These are phyloP conservation scores for Atlantisia rogersi DNA, from an alignment of 2,113 vertebrate genomes.

Conservation along the genomic window DNA sequence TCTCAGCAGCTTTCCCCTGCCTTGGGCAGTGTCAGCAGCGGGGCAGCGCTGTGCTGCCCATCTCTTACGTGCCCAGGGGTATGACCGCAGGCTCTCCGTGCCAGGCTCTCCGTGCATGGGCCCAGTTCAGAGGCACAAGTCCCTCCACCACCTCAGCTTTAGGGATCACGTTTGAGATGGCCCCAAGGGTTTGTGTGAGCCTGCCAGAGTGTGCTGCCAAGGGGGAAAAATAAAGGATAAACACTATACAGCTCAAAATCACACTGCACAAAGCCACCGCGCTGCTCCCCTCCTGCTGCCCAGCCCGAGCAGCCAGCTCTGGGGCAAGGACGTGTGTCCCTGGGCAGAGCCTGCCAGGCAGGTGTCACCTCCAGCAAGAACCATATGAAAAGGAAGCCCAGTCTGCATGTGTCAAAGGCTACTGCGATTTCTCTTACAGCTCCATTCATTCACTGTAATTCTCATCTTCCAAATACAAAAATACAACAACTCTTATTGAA, in stretches of 20 bases:
- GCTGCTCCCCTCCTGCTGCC: background rate
- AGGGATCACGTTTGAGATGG: background rate
- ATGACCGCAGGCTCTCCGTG: too few relatives aligned
- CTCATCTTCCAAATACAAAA: constrained; percentile 83
- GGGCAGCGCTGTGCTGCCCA: background rate
- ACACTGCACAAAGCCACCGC: background rate
- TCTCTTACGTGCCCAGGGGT: background rate
- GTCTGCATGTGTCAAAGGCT: constrained; percentile 63
- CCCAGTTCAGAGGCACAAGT: background rate
- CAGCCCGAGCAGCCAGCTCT: background rate
- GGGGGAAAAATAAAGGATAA: background rate
- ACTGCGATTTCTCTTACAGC: constrained; percentile 73
- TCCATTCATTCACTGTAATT: constrained; percentile 77
- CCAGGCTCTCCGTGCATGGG: background rate
- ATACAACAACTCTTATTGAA: constrained; percentile 86
- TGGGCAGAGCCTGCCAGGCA: background rate
- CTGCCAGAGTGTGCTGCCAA: background rate
- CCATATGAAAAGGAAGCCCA: constrained; percentile 83
- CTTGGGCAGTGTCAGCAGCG: background rate
- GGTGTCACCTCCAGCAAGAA: constrained; percentile 60
- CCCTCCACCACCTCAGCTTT: background rate
- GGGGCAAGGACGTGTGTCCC: background rate
- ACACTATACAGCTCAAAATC: background rate
- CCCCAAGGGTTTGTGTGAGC: background rate
- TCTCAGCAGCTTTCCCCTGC: background rate